Conservation (phyloP, 1,140 invertebrate species). For the Telenomus remus region DNA sequence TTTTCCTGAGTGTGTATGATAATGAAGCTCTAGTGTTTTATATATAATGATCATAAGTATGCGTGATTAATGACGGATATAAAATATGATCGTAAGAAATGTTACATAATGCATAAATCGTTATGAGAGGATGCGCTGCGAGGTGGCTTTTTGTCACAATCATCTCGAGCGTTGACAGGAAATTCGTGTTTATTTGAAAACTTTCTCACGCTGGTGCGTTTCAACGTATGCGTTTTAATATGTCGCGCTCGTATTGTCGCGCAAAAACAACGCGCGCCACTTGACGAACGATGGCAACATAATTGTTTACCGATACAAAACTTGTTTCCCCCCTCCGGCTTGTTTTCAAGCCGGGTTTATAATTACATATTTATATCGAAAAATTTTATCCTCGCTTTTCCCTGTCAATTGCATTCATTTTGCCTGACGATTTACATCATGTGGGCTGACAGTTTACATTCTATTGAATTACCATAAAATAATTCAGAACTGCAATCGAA, state of each 20-base stretch:
- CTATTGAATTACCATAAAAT: too few relatives aligned
- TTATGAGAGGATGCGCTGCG: too few relatives aligned
- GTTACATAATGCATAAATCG: too few relatives aligned
- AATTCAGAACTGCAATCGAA: too few relatives aligned
- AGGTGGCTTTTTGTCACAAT: too few relatives aligned
- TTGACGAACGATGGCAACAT: conserved; percentile 53
- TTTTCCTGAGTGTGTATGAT: too few relatives aligned
- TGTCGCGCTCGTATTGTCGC: conserved; percentile 44
- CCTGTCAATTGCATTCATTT: conserved; percentile 7
- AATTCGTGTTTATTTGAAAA: conserved; percentile 47
- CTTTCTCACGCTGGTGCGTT: conserved; percentile 50
- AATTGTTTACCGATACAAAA: conserved; percentile 57
- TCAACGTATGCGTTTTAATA: conserved; percentile 51
- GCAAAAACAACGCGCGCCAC: conserved; percentile 34
- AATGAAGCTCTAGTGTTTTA: too few relatives aligned
- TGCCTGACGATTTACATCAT: not conserved
- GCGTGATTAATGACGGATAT: too few relatives aligned
- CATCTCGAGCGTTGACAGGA: conserved; percentile 17
- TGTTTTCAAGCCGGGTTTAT: conserved; percentile 20
- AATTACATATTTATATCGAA: conserved; percentile 52
- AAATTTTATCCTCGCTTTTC: conserved; percentile 24
- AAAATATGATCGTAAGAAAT: too few relatives aligned
- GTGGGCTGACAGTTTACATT: not conserved
- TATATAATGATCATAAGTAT: too few relatives aligned
- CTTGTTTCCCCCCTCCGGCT: conserved; percentile 31